Conservation (phyloP, 2,888 invertebrate genomes). For the Hartigia nigra region DNA sequence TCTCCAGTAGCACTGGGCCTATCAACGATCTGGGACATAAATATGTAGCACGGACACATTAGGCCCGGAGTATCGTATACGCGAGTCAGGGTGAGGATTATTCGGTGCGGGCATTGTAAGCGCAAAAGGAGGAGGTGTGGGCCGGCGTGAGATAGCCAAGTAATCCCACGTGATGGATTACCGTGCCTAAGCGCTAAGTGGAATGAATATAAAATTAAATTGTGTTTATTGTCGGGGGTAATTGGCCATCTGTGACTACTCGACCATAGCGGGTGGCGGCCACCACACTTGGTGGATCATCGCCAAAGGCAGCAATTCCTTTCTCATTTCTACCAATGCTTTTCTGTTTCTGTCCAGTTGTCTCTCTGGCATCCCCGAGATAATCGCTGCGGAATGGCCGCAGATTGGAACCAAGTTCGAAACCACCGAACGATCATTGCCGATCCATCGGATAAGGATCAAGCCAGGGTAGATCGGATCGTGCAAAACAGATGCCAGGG, state of each 20-base stretch:
- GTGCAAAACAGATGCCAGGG: neutral
- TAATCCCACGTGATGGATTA: slow-evolving; percentile 58
- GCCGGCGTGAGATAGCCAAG: slow-evolving; percentile 52
- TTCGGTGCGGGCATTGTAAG: slow-evolving; percentile 29
- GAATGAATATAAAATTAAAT: slow-evolving; percentile 63
- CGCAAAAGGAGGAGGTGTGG: slow-evolving; percentile 33
- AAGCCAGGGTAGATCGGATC: neutral
- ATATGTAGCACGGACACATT: slow-evolving; percentile 55
- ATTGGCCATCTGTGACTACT: slow-evolving; percentile 62
- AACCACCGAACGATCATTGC: neutral
- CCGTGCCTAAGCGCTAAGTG: slow-evolving; percentile 54
- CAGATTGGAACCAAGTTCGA: neutral
- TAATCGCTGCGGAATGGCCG: neutral
- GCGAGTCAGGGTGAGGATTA: slow-evolving; percentile 25
- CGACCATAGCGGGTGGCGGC: slow-evolving; percentile 27
- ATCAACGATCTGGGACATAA: slow-evolving; percentile 51
- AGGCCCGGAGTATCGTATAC: slow-evolving; percentile 36
- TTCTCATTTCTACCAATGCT: neutral
- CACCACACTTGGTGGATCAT: slow-evolving; percentile 19
- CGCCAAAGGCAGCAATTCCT: slow-evolving; percentile 13
- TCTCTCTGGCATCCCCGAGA: neutral
- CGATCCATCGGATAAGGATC: neutral
- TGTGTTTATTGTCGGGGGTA: slow-evolving; percentile 59
- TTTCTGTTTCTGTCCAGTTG: slow-evolving; percentile 5
- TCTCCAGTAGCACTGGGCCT: slow-evolving; percentile 40